phyloP scores from a whole-genome alignment of 2,797 vertebrate species.

The Oceanodroma leucorhoa region DNA sequence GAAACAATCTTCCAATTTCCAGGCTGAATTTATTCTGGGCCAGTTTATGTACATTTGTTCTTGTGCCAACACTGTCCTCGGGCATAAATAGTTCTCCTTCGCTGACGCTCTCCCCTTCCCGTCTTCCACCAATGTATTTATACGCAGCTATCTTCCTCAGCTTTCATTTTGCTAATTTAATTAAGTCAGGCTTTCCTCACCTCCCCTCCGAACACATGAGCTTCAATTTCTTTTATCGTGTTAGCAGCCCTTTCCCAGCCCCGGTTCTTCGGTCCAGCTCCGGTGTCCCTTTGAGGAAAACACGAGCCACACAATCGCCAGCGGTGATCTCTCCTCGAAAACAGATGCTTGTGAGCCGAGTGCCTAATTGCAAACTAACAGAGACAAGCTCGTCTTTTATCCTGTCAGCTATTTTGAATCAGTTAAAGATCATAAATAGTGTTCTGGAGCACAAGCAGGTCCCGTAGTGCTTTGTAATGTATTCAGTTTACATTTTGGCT shows the following conservation, averaged over 20 bases:
- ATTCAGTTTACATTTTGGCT: background rate
- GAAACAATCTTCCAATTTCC: background rate
- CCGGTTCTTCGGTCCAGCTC: background rate
- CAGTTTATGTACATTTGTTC: background rate
- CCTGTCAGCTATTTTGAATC: background rate
- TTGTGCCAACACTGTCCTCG: slow-evolving; percentile 5
- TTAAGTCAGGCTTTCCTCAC: slow-evolving; percentile 26
- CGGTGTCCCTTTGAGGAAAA: background rate
- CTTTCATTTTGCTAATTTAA: slow-evolving; percentile 34
- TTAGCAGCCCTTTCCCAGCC: background rate
- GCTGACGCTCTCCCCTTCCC: background rate
- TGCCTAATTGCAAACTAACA: background rate
- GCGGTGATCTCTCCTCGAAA: background rate
- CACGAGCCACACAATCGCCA: fast-evolving
- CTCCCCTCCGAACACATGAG: background rate
- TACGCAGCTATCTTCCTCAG: slow-evolving; percentile 28
- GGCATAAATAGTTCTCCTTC: slow-evolving; percentile 48
- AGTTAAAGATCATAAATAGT: background rate
- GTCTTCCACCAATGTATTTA: background rate
- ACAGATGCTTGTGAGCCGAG: background rate
- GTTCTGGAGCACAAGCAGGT: background rate
- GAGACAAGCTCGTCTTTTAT: background rate
- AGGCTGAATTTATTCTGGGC: slow-evolving; percentile 31
- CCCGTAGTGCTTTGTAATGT: background rate
- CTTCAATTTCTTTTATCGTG: background rate